These are phyloP conservation scores for Scophthalmus maximus DNA, from an alignment of 2,113 vertebrate genomes.

Conservation along the genomic window DNA sequence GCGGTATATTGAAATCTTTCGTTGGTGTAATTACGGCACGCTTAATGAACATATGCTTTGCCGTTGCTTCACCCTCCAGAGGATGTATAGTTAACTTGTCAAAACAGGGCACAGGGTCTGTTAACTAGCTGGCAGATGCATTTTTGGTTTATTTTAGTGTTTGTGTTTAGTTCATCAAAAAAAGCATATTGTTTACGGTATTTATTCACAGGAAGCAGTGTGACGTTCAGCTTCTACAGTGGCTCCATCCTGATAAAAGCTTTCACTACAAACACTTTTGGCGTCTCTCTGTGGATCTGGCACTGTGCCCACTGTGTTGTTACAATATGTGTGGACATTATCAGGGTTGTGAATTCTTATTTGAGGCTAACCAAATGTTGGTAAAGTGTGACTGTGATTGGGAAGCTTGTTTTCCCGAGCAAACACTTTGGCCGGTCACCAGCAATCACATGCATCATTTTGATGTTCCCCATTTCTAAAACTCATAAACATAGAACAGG, in stretches of 20 bases:
- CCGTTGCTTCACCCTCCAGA: slow-evolving; percentile 19
- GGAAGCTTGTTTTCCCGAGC: no score
- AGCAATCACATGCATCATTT: slow-evolving; percentile 9
- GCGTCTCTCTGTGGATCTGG: slow-evolving; percentile 7
- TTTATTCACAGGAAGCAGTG: neutral
- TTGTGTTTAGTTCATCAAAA: neutral
- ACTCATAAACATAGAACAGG: neutral
- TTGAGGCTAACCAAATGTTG: neutral
- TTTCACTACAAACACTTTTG: neutral
- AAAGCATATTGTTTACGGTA: neutral
- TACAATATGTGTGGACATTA: neutral
- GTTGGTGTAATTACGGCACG: slow-evolving; percentile 17
- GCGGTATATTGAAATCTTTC: no score
- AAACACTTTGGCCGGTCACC: slow-evolving; percentile 24
- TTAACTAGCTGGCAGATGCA: neutral
- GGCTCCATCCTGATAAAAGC: slow-evolving; percentile 5
- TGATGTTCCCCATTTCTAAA: neutral
- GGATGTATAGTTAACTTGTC: neutral
- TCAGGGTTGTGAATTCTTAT: slow-evolving; percentile 1
- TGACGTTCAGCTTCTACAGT: neutral
- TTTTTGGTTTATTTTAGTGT: slow-evolving; percentile 1
- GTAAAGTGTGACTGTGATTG: neutral
- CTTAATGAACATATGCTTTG: slow-evolving; percentile 1
- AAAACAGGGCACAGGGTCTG: slow-evolving; percentile 2
- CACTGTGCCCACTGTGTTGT: neutral